These are phyloP conservation scores for Geotrupes spiniger DNA, from an alignment of 2,888 invertebrate species.

Conservation along the genomic window DNA sequence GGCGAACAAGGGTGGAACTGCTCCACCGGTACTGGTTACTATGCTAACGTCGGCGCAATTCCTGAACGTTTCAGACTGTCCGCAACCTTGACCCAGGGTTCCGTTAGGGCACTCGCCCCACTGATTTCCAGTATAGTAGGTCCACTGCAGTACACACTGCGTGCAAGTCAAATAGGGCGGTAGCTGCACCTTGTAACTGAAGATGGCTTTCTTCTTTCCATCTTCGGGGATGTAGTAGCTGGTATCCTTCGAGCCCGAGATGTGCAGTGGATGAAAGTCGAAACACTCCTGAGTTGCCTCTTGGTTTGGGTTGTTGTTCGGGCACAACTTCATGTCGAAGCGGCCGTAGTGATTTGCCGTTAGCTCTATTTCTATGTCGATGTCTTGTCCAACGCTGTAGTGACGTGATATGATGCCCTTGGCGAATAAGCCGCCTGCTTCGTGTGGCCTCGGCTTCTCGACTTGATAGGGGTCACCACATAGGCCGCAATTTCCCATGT, in stretches of 20 bases:
- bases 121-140: constrained; percentile 88
- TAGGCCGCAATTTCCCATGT: constrained; percentile 81
- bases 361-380: constrained; percentile 81
- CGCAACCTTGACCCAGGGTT: constrained; percentile 84
- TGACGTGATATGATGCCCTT: constrained; percentile 80
- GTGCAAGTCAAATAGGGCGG: constrained; percentile 83
- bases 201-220: constrained; percentile 52
- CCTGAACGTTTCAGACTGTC: constrained; percentile 85
- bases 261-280: constrained; percentile 71
- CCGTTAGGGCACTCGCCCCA: constrained; percentile 88
- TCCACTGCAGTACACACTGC: constrained; percentile 92
- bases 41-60: constrained; percentile 89
- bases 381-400: constrained; percentile 82
- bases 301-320: constrained; percentile 75
- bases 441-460: constrained; percentile 74
- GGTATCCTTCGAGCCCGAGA: constrained; percentile 71
- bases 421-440: constrained; percentile 83
- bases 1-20: constrained; percentile 69
- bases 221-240: constrained; percentile 70
- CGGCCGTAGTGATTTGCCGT: constrained; percentile 89
- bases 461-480: constrained; percentile 85
- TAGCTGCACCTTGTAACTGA: constrained; percentile 69
- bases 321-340: constrained; percentile 82
- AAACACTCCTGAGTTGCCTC: constrained; percentile 83
- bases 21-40: constrained; percentile 73